phyloP scores from a whole-genome alignment of 2,888 invertebrate species.

The Serripes groenlandicus region DNA sequence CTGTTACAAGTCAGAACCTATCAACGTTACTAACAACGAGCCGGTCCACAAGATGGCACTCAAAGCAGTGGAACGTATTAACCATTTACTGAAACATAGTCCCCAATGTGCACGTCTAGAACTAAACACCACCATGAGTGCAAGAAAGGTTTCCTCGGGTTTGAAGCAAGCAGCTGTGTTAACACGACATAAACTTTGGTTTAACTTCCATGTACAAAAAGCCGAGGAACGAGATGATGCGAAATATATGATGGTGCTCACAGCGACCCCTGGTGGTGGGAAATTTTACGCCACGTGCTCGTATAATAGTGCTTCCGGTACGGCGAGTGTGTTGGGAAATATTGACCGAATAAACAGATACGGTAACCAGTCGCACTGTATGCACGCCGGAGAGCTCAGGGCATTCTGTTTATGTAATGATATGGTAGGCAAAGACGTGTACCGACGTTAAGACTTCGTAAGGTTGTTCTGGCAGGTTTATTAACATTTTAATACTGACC shows the following conservation, averaged over 20 bases:
- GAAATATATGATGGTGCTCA: slow-evolving; percentile 47
- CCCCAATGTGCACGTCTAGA: slow-evolving; percentile 89
- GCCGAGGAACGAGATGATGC: slow-evolving; percentile 86
- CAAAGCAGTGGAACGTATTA: slow-evolving; percentile 73
- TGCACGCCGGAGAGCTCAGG: slow-evolving; percentile 33
- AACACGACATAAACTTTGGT: slow-evolving; percentile 27
- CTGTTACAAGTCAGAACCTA: slow-evolving; percentile 91
- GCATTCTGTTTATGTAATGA: slow-evolving; percentile 63
- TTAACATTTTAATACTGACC: too few relatives aligned
- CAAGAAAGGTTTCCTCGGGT: slow-evolving; percentile 33
- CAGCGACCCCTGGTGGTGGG: slow-evolving; percentile 61
- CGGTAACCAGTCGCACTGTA: slow-evolving; percentile 64
- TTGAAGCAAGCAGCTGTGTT: slow-evolving; percentile 20
- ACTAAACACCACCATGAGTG: slow-evolving; percentile 70
- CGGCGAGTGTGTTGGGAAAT: slow-evolving; percentile 26
- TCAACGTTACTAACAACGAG: slow-evolving; percentile 37
- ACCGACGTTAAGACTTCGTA: too few relatives aligned
- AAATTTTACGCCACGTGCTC: slow-evolving; percentile 61
- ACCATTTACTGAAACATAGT: slow-evolving; percentile 59
- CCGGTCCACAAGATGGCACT: slow-evolving; percentile 30
- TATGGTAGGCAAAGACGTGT: slow-evolving; percentile 16
- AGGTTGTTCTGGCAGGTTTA: too few relatives aligned
- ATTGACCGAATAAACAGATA: slow-evolving; percentile 61
- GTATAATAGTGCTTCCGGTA: not conserved
- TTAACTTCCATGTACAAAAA: slow-evolving; percentile 89